Conservation (phyloP, 2,888 invertebrate genomes). For the Gastrophysa polygoni region DNA sequence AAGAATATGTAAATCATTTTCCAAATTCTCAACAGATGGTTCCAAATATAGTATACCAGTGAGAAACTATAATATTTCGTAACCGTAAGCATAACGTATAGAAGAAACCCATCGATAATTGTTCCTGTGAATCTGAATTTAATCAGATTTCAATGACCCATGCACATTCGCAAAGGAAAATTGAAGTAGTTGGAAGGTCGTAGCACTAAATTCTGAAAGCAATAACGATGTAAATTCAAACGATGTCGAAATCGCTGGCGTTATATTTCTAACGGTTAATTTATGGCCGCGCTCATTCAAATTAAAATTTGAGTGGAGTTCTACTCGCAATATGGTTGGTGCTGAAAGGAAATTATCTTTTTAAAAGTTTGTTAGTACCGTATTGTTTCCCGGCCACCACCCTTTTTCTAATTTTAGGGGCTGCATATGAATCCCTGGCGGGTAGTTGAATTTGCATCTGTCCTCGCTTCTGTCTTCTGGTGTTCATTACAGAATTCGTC, state of each 20-base stretch:
- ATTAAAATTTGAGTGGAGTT: slow-evolving; percentile 57
- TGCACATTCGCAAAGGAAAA: slow-evolving; percentile 29
- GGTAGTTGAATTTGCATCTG: slow-evolving; percentile 32
- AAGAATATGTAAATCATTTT: too few relatives aligned
- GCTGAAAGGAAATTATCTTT: slow-evolving; percentile 47
- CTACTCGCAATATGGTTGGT: slow-evolving; percentile 47
- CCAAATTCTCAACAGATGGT: too few relatives aligned
- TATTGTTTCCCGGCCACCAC: slow-evolving; percentile 42
- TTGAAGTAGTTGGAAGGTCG: slow-evolving; percentile 38
- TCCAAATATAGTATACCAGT: too few relatives aligned
- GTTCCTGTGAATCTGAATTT: not conserved
- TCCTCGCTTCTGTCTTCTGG: slow-evolving; percentile 27
- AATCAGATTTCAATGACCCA: slow-evolving; percentile 12
- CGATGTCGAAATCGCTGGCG: slow-evolving; percentile 54
- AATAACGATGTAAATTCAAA: slow-evolving; percentile 59
- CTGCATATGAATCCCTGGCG: slow-evolving; percentile 34
- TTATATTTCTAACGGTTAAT: slow-evolving; percentile 55
- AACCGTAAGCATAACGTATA: too few relatives aligned
- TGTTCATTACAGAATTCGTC: slow-evolving; percentile 18
- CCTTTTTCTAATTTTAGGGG: slow-evolving; percentile 36
- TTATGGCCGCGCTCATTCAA: slow-evolving; percentile 55
- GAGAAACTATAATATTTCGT: too few relatives aligned
- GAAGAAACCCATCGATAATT: too few relatives aligned
- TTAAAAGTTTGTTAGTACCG: slow-evolving; percentile 49
- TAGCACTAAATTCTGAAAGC: slow-evolving; percentile 55